These are phyloP conservation scores for Cotesia glomerata DNA, from an alignment of 1,140 invertebrate genomes.

Conservation along the genomic window DNA sequence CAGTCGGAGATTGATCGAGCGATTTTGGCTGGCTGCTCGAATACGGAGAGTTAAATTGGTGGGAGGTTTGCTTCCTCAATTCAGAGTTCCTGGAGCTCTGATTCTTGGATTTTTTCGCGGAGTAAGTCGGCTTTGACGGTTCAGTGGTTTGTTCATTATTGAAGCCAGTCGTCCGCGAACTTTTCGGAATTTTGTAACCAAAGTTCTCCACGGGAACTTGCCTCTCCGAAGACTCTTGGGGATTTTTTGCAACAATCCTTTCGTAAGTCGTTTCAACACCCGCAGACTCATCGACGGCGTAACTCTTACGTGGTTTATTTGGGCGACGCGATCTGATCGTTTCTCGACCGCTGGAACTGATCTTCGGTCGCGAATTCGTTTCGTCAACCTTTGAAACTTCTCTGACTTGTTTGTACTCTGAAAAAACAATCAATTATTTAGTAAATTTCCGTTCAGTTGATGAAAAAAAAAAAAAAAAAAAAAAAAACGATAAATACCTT, in stretches of 20 bases:
- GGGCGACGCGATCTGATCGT: too few relatives aligned
- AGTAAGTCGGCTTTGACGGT: constrained; percentile 17
- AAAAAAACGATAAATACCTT: constrained; percentile 38
- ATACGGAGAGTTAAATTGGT: too few relatives aligned
- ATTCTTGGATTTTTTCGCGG: constrained; percentile 23
- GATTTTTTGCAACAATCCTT: not conserved
- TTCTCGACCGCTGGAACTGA: too few relatives aligned
- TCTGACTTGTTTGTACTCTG: constrained; percentile 37
- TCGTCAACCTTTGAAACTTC: constrained; percentile 40
- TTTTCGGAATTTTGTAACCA: constrained; percentile 40
- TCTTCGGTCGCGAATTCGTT: not conserved
- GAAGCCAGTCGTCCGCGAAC: constrained; percentile 26
- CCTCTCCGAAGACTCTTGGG: not conserved
- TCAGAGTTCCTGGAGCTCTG: too few relatives aligned
- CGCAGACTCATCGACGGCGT: too few relatives aligned
- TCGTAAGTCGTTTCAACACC: too few relatives aligned
- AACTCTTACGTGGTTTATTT: too few relatives aligned
- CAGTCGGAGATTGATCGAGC: too few relatives aligned
- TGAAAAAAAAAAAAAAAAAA: not conserved
- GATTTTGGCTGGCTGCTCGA: too few relatives aligned
- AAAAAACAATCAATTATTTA: constrained; percentile 21
- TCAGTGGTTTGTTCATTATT: constrained; percentile 32
- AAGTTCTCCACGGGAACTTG: constrained; percentile 32
- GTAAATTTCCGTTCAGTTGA: not conserved
- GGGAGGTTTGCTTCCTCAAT: too few relatives aligned